A percentile compares a stretch with the other conserved stretches of the same genome.
These are phyloP conservation scores for Xanthia icteritia DNA, from an alignment of 2,888 invertebrate species.

Conservation along the genomic window DNA sequence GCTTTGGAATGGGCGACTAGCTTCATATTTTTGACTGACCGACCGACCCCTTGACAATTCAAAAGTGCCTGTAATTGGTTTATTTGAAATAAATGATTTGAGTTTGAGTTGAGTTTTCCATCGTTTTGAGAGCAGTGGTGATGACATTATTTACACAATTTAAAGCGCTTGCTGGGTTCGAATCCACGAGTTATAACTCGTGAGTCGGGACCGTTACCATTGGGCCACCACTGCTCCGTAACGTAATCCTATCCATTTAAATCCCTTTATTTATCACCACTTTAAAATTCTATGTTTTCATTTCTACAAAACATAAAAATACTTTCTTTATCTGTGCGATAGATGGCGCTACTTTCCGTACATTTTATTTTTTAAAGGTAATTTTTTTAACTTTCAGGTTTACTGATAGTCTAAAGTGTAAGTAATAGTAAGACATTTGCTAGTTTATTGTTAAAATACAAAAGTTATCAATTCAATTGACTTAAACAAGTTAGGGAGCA, in stretches of 20 bases:
- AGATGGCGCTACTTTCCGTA: conserved; percentile 46
- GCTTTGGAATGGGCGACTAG: no score
- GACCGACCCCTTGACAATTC: no score
- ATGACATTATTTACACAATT: no score
- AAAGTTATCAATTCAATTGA: conserved; percentile 49
- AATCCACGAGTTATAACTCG: no score
- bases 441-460: conserved; percentile 31
- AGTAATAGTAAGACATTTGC: conserved; percentile 36
- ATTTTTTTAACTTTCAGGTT: conserved; percentile 12
- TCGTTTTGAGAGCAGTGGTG: no score
- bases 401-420: conserved; percentile 7
- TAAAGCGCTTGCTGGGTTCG: no score
- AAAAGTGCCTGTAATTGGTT: no score
- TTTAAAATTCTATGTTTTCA: not conserved
- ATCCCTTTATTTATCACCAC: not conserved
- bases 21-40: no score
- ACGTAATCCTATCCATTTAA: not conserved
- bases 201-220: no score
- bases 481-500: conserved; percentile 41
- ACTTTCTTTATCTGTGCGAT: conserved; percentile 1
- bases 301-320: not conserved
- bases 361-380: conserved; percentile 2
- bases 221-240: no score
- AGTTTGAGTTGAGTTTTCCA: no score
- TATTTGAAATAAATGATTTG: no score